Conservation (phyloP, 2,113 vertebrate species). For the Cottus gobio region DNA sequence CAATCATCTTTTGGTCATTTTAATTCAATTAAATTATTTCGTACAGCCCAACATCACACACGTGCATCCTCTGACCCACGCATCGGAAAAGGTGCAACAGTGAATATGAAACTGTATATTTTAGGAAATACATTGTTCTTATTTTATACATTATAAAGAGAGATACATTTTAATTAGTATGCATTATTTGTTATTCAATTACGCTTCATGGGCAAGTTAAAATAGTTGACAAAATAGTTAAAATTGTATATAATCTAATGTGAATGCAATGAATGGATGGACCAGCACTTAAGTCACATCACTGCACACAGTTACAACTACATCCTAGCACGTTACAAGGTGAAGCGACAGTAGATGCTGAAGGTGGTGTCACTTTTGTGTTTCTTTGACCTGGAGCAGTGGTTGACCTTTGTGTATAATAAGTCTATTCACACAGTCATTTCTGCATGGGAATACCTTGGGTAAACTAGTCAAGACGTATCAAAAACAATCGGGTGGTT, state of each 20-base stretch:
- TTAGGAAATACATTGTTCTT: background rate
- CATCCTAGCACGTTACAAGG: background rate
- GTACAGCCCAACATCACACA: background rate
- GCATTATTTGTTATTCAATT: background rate
- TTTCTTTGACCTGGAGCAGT: conserved; percentile 31
- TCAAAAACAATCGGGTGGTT: conserved; percentile 60
- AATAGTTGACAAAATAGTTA: no score
- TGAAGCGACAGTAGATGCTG: conserved; percentile 15
- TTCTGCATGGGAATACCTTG: conserved; percentile 53
- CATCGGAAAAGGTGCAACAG: background rate
- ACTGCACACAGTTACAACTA: background rate
- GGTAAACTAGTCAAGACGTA: conserved; percentile 53
- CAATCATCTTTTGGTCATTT: background rate
- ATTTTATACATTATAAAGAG: background rate
- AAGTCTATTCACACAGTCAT: conserved; percentile 56
- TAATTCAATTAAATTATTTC: background rate
- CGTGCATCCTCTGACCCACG: no score
- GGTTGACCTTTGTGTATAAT: conserved; percentile 31
- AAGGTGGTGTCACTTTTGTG: conserved; percentile 25
- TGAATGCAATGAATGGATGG: background rate
- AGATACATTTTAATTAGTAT: background rate
- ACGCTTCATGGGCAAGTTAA: background rate
- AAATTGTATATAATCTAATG: background rate
- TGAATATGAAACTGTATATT: background rate
- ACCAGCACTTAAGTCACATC: background rate